Base-by-base conservation (phyloP, 1,140 invertebrate genomes). In the Pseudomyrmex sp. region DNA sequence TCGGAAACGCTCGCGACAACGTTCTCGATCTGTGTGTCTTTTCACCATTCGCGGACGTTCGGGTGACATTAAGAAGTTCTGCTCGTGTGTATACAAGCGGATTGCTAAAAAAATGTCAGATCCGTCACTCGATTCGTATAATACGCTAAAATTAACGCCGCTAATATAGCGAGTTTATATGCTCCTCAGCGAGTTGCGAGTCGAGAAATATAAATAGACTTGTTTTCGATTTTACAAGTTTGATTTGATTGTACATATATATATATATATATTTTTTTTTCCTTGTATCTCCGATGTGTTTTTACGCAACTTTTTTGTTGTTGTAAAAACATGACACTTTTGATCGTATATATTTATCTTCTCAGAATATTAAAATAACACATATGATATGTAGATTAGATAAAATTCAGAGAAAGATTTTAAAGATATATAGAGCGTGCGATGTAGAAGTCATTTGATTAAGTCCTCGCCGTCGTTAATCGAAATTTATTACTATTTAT, bases 401-500 rank as follows among this genome's bases (percentile, higher is more conserved):
- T 35, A 35, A 35, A 35, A 35, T 35, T 35, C 35, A 7, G 35
- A 7, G 35, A 5, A 35, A 35, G 5, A 35, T 35, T 35, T 7
- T 35, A 26, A 26, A 26, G 3, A 26, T 35, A 7, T 35, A 35
- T 35, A 7, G 18, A 18, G 18, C 18, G 18, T 15, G 23, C 48
- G 23, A 52, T 13, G 63, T 23, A 10, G 26, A 63, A 52, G 62
- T 76, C 15, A 26, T 26, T 20, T 44, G 48, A 65, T 46, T 9
- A 52, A 65, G 61, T 65, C 61, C 63, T 54, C 65, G 61, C 59
- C 73, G 65, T 65, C 74, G 48, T 5, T 50, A 65, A 76, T 76
- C 74, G 74, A 59, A 35, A 35, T 35, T 35, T 35, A 35, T 35
- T 35, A 35, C 35, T 76, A 76, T 76, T 76, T 76, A 76, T 65